Evolutionary conservation across 2,797 vertebrate genomes (phyloP).

Genomic region (Parauchenoglanis punctatus): DNA sequence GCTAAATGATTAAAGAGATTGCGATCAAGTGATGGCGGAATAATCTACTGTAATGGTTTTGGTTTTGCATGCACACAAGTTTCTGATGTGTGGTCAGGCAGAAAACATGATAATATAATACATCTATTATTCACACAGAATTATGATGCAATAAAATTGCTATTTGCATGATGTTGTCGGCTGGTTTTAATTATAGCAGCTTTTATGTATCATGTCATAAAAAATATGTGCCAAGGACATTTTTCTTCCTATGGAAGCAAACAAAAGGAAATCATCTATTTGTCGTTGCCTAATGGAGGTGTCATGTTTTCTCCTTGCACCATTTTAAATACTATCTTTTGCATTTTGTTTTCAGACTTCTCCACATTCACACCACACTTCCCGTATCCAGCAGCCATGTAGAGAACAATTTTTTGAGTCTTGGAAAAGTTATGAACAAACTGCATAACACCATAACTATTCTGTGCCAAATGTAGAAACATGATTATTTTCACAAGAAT

Average conservation of each 20-base stretch:
- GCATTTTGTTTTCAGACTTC: neutral
- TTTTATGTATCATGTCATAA: constrained; percentile 11
- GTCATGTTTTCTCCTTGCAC: neutral
- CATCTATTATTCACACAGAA: constrained; percentile 6
- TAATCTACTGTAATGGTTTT: neutral
- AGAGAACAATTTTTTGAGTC: neutral
- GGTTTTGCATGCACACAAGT: neutral
- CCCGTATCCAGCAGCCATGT: neutral
- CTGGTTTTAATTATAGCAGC: constrained; percentile 18
- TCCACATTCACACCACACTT: neutral
- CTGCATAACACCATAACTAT: neutral
- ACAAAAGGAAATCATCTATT: neutral
- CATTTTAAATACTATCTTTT: neutral
- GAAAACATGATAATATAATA: neutral
- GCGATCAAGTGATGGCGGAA: neutral
- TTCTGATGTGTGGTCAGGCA: neutral
- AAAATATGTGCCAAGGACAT: constrained; percentile 7
- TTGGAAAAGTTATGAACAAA: neutral
- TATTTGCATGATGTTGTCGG: neutral
- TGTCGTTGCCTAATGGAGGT: neutral
- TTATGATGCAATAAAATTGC: neutral
- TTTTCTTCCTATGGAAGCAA: neutral
- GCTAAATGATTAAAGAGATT: neutral
- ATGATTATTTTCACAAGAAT: neutral
- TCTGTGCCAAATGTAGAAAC: neutral